Base-by-base conservation (phyloP, 2,888 invertebrate genomes). In the Pocota personata region DNA sequence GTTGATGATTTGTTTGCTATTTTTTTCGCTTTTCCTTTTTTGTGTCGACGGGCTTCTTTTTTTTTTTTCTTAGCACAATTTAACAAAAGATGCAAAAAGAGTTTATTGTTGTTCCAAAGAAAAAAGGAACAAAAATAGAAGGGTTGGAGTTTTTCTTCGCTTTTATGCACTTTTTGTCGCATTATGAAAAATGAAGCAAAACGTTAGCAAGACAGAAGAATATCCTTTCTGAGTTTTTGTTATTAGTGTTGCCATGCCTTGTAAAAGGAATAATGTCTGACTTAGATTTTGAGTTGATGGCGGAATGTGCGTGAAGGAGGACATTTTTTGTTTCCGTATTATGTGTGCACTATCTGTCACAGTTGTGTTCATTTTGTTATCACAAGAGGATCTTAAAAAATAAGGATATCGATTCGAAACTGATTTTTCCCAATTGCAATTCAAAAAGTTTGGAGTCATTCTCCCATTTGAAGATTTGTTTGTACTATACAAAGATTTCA, bases 1-100 rank as follows among this genome's bases (percentile, higher is more conserved):
- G 84, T 80, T 80, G 75, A 75, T 84, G 80, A 75, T 84, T 84
- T 80, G 80, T 75, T 80, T 75, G 58, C 57, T 69, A n/a, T 46
- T 72, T 75, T 55, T 73, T 30, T 37, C 37, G 21, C 8, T 60
- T 37, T n/a, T 73, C 16, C 8, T 37, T 21, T 48, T 14, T 43
- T 71, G 19, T 37, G 35, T 37, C 21, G 55, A 14, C 3, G 43
- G 16, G 48, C 40, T 27, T 12, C 2, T 8, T 66, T 48, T 32
- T 37, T 21, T 37, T 7, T 50, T 67, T 40, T 60, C 16, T 66
- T 58, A 46, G 32, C 43, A 77, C 35, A 58, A n/a, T 48, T 57
- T 64, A 48, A 57, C 48, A 73, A 73, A 64, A 52, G 75, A 67
- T 43, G 43, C 40, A 58, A 46, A 72, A 43, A 10, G 40, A 62